Conservation (phyloP, 2,888 invertebrate species). For the Trimorus sp. region DNA sequence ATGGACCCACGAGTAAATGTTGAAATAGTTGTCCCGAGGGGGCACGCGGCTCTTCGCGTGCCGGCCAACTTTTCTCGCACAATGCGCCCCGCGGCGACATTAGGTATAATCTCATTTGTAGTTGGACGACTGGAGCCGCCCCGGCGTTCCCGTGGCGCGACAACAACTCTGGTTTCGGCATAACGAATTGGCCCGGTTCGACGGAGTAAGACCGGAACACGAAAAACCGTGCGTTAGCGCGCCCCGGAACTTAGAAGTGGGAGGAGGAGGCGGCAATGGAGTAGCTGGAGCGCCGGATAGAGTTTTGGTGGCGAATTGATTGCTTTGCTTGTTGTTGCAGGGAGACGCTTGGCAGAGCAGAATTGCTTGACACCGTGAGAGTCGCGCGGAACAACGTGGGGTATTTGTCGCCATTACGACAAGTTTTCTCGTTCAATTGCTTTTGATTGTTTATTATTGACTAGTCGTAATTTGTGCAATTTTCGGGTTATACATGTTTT, state of each 20-base stretch:
- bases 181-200: constrained; percentile 76
- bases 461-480: too few species aligned
- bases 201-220: constrained; percentile 71
- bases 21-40: constrained; percentile 75
- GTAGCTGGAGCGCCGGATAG: constrained; percentile 55
- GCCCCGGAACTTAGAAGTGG: constrained; percentile 19
- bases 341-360: too few species aligned
- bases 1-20: constrained; percentile 78
- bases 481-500: too few species aligned
- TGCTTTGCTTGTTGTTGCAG: constrained; percentile 56
- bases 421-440: too few species aligned
- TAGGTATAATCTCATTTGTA: constrained; percentile 79
- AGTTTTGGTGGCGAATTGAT: constrained; percentile 61
- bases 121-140: constrained; percentile 73
- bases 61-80: constrained; percentile 76
- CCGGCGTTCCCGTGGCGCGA: constrained; percentile 43
- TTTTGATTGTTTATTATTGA: too few species aligned
- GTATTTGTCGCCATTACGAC: too few species aligned
- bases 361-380: too few species aligned
- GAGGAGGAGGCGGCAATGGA: constrained; percentile 56
- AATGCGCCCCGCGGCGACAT: constrained; percentile 76
- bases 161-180: constrained; percentile 54
- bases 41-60: background rate
- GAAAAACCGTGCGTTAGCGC: constrained; percentile 31
- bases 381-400: too few species aligned